phyloP scores from a whole-genome alignment of 2,797 vertebrate species.

The Pantherophis alleghaniensis region DNA sequence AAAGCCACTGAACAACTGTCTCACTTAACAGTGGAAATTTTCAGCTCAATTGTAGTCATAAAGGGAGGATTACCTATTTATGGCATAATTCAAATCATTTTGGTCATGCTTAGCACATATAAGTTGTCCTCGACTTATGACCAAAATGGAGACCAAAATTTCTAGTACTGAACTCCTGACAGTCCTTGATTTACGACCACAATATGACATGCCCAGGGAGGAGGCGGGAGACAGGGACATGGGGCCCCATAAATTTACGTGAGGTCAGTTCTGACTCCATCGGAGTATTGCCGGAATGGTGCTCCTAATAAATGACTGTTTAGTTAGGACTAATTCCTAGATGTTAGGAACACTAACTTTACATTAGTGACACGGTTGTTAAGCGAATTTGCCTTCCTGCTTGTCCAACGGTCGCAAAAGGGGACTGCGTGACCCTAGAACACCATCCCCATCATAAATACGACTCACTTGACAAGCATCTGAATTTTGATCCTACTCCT shows the following conservation, averaged over 20 bases:
- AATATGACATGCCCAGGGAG: not conserved
- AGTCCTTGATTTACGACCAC: not conserved
- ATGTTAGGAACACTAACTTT: too few relatives aligned
- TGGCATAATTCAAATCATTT: not conserved
- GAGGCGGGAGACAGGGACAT: too few relatives aligned
- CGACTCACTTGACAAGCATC: not conserved
- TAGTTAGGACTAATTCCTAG: too few relatives aligned
- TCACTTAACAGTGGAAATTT: not conserved
- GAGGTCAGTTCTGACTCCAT: too few relatives aligned
- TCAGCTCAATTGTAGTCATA: not conserved
- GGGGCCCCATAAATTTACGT: too few relatives aligned
- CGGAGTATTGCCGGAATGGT: too few relatives aligned
- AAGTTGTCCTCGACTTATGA: accelerated
- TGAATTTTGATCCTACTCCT: not conserved
- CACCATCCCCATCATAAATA: not conserved
- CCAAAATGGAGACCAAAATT: not conserved
- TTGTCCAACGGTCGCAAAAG: not conserved
- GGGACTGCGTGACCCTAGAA: not conserved
- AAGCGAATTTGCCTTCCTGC: not conserved
- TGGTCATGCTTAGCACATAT: not conserved
- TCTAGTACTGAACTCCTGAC: not conserved
- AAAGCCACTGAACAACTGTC: not conserved
- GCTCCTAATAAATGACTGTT: too few relatives aligned
- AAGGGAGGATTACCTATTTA: not conserved
- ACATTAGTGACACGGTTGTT: not conserved